phyloP scores from a whole-genome alignment of 2,888 invertebrate species.

The Anoncus sp. region DNA sequence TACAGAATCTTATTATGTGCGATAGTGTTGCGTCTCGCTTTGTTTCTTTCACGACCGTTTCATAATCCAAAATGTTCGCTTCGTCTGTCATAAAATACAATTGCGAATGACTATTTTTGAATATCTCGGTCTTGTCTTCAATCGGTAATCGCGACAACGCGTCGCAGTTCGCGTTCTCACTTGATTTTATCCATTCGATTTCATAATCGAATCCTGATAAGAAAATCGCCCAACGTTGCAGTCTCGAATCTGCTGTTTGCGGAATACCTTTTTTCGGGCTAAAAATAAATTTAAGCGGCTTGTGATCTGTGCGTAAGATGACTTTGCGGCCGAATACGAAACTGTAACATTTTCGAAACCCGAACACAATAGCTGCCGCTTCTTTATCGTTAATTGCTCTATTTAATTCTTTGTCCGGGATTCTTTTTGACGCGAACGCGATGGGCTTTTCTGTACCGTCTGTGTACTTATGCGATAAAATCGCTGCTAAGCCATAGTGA shows the following conservation, averaged over 20 bases:
- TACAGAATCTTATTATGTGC: slow-evolving; percentile 29
- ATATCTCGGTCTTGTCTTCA: slow-evolving; percentile 35
- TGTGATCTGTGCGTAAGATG: slow-evolving; percentile 60
- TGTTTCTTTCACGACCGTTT: slow-evolving; percentile 15
- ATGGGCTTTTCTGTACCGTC: too few species aligned
- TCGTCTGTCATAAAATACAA: slow-evolving; percentile 8
- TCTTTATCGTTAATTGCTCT: slow-evolving; percentile 63
- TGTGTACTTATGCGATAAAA: too few species aligned
- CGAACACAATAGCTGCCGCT: slow-evolving; percentile 57
- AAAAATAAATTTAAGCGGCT: slow-evolving; percentile 56
- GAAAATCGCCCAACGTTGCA: slow-evolving; percentile 42
- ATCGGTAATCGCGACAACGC: too few species aligned
- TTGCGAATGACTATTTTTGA: slow-evolving; percentile 1
- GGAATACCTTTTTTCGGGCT: slow-evolving; percentile 53
- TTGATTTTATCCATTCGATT: slow-evolving; percentile 36
- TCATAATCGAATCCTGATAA: slow-evolving; percentile 39
- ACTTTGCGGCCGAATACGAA: slow-evolving; percentile 55
- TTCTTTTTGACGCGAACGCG: too few species aligned
- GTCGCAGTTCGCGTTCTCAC: slow-evolving; percentile 31
- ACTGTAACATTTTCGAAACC: slow-evolving; percentile 33
- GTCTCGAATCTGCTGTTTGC: too few species aligned
- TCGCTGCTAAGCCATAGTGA: too few species aligned
- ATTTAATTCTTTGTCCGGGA: too few species aligned
- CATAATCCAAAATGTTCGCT: not conserved
- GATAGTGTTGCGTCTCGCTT: slow-evolving; percentile 20